These are phyloP conservation scores for Eristalis arbustorum DNA, from an alignment of 2,888 invertebrate species.

Conservation along the genomic window DNA sequence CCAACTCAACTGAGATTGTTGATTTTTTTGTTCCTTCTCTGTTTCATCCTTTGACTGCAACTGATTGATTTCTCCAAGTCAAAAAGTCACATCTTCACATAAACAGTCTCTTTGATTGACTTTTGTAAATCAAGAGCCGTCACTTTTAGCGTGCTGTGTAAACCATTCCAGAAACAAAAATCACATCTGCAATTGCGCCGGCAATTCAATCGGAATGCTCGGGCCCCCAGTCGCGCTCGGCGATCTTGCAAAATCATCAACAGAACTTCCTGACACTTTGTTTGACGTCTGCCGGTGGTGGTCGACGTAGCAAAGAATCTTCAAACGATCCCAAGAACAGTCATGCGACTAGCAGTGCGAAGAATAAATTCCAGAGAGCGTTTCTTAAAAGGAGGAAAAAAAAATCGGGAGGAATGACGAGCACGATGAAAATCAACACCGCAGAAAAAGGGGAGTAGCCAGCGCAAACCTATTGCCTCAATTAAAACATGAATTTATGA, in stretches of 20 bases:
- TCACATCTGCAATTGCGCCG: conserved; percentile 13
- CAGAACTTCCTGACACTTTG: conserved; percentile 44
- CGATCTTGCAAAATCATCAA: conserved; percentile 6
- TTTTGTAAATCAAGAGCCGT: conserved; percentile 58
- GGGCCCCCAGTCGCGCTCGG: neutral
- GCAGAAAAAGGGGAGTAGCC: neutral
- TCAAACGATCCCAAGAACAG: conserved; percentile 33
- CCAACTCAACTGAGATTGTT: conserved; percentile 11
- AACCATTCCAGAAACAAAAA: conserved; percentile 35
- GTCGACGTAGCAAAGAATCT: conserved; percentile 29
- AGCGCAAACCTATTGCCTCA: conserved; percentile 52
- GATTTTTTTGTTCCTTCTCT: neutral
- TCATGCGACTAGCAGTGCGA: conserved; percentile 7
- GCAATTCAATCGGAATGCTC: conserved; percentile 16
- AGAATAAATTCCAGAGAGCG: conserved; percentile 11
- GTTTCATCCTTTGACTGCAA: neutral
- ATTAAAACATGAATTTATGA: conserved; percentile 70
- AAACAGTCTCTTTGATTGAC: conserved; percentile 58
- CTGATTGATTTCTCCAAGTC: conserved; percentile 57
- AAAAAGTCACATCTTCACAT: conserved; percentile 35
- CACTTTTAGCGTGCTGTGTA: conserved; percentile 52
- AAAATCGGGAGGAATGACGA: neutral
- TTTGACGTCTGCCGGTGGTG: conserved; percentile 38
- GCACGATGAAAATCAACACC: neutral
- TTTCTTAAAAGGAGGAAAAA: neutral